Conservation (phyloP, 1,140 invertebrate species). For the Drosophila bipectinata region DNA sequence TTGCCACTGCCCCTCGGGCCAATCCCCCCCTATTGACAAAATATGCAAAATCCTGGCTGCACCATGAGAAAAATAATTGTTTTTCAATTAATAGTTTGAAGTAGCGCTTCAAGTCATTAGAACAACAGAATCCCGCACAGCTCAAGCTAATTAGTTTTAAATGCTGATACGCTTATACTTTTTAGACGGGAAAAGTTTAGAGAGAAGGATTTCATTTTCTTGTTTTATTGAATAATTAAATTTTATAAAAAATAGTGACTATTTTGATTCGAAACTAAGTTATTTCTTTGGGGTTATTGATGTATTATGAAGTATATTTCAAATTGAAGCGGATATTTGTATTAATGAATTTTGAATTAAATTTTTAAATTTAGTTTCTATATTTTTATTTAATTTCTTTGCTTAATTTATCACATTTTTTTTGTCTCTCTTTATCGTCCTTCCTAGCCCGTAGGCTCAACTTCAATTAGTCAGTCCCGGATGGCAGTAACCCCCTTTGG, state of each 20-base stretch:
- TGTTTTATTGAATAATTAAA: not conserved
- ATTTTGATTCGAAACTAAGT: too few relatives aligned
- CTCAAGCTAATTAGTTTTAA: not conserved
- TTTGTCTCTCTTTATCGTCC: not conserved
- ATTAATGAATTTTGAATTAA: not conserved
- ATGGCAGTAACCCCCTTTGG: not conserved
- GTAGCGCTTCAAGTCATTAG: not conserved
- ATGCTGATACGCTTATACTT: too few relatives aligned
- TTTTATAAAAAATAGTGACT: not conserved
- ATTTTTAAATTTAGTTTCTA: too few relatives aligned
- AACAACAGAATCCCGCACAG: not conserved
- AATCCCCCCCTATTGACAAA: not conserved
- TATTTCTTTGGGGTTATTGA: too few relatives aligned
- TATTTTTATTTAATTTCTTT: not conserved
- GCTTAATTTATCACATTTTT: conserved; percentile 8
- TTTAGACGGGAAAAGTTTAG: too few relatives aligned
- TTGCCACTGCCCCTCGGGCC: not conserved
- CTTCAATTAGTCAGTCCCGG: conserved; percentile 37
- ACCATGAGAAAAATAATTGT: conserved; percentile 16
- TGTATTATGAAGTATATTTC: too few relatives aligned
- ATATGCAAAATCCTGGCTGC: conserved; percentile 17
- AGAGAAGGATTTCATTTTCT: not conserved
- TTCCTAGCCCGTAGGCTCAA: conserved; percentile 17
- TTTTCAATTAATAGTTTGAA: conserved; percentile 2
- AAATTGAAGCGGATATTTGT: not conserved